Evolutionary conservation across 2,888 invertebrate genomes (phyloP).

Genomic region (Cerceris rybyensis): DNA sequence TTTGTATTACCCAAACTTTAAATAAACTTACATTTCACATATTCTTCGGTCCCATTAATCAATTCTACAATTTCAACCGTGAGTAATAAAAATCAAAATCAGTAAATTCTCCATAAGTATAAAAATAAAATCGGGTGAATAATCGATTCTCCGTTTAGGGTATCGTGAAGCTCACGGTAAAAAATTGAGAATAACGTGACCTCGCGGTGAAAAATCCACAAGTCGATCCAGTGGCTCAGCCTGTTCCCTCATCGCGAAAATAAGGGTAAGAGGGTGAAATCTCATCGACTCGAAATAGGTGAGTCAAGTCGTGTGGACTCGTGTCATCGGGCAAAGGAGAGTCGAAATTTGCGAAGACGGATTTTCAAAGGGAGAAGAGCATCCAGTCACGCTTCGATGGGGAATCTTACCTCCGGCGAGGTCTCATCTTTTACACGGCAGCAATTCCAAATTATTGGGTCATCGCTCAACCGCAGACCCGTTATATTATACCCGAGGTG

Average conservation of each 20-base stretch:
- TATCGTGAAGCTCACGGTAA: no score
- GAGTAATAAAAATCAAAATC: no score
- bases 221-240: not conserved
- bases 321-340: not conserved
- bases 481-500: constrained; percentile 34
- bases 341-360: constrained; percentile 16
- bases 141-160: no score
- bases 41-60: no score
- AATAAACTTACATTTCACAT: no score
- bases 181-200: no score
- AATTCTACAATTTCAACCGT: no score
- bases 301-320: constrained; percentile 8
- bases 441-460: constrained; percentile 36
- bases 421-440: constrained; percentile 20
- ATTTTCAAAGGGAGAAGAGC: constrained; percentile 14
- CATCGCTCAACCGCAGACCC: constrained; percentile 33
- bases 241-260: not conserved
- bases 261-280: no score
- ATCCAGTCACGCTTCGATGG: constrained; percentile 6
- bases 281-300: constrained; percentile 25
- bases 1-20: no score
- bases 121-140: no score
- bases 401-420: not conserved
- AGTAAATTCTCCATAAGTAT: no score
- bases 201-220: no score